A percentile compares a stretch with the other conserved stretches of the same genome.
These are phyloP conservation scores for Vidua chalybeata DNA, from an alignment of 2,113 vertebrate genomes.

Conservation along the genomic window DNA sequence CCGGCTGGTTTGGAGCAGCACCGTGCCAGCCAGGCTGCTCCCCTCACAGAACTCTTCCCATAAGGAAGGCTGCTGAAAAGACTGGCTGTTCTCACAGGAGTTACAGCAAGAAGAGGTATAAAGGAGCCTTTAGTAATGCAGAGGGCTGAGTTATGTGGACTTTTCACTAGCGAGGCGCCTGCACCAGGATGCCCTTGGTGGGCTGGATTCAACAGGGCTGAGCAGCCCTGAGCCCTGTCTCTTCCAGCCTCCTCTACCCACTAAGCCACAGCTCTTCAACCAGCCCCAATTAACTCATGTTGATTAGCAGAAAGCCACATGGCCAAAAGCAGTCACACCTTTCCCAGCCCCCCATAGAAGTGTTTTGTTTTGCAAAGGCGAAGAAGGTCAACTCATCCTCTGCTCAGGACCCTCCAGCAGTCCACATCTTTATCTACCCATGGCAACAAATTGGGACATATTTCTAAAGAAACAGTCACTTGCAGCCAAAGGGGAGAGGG, in stretches of 20 bases:
- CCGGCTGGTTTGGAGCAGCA: background rate
- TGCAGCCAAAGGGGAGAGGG: background rate
- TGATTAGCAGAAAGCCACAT: background rate
- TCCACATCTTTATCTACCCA: background rate
- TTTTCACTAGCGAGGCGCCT: background rate
- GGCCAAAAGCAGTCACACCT: background rate
- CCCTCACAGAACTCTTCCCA: background rate
- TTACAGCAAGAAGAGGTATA: background rate
- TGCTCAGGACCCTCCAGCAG: background rate
- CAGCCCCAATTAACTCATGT: background rate
- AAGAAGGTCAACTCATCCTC: background rate
- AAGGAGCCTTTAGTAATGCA: constrained; percentile 35
- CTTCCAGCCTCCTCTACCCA: background rate
- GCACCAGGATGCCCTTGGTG: background rate
- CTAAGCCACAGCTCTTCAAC: background rate
- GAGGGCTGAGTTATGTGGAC: background rate
- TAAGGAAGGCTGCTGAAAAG: constrained; percentile 53
- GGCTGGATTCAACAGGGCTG: background rate
- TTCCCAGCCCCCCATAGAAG: background rate
- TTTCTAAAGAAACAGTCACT: background rate
- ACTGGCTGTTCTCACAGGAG: constrained; percentile 22
- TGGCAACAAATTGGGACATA: background rate
- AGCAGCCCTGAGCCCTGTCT: background rate
- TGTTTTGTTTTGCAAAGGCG: background rate
- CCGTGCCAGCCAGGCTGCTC: background rate